Base-by-base conservation (phyloP, 1,140 invertebrate genomes). In the Theocolax elegans region DNA sequence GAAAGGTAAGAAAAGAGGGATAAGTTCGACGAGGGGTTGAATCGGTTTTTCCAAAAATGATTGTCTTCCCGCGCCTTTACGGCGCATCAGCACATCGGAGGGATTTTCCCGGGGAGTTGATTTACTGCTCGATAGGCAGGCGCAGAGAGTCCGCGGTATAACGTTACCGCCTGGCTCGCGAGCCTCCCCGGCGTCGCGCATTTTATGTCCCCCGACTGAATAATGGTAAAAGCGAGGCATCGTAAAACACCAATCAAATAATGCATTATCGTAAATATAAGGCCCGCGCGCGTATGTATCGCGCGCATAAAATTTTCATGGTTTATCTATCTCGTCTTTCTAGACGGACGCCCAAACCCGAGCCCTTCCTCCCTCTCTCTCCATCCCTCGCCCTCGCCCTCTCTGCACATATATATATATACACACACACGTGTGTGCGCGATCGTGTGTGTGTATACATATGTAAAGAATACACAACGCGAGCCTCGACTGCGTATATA, bases 231-330 rank as follows among this genome's bases (percentile, higher is more conserved):
- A 78, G 71, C 64, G 29, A 54, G 49, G 44, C 64, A 49, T 75
- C 78, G 71, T 80, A 80, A 80, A 80, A 79, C 66, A 70, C 65
- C 75, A 75, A 78, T 80, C 77, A 72, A 73, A 77, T 76, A 74
- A 80, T 77, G 72, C 77, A 76, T 80, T 80, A 78, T 77, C 78
- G 76, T 75, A 76, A 79, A 79, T 72, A 75, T 74, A 76, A 72
- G 42, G 62, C 62, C 35, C 25, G 42, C 44, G 3, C 15, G 27
- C 15, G 38, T 59, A 44, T 72, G 54, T 71, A 53, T 67, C 23
- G 48, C 17, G 13, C 63, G 51, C 64, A 60, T 72, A 73, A 80
- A 76, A 71, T 76, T 70, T 74, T 74, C 48, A 74, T 69, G 53
- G 68, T 67, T 68, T 72, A 72, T 74, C 67, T 71, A 72, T 73